These are phyloP conservation scores for Melanotaenia parkinsoni DNA, from an alignment of 2,797 vertebrate genomes.

Conservation along the genomic window DNA sequence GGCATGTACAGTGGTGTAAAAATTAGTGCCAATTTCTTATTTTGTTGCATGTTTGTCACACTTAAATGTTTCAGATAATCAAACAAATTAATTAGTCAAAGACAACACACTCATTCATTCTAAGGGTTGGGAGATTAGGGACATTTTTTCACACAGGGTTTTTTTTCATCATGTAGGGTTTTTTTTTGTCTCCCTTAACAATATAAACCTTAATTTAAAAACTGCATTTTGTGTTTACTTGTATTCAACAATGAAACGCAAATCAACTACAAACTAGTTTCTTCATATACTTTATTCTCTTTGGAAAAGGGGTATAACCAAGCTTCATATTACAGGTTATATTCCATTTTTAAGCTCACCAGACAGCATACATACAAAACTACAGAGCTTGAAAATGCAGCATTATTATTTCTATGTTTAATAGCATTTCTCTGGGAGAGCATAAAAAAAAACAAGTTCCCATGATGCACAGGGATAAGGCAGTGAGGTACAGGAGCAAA, in stretches of 20 bases:
- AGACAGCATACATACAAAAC: slow-evolving; percentile 70
- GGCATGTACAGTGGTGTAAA: not conserved
- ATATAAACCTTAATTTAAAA: too few species aligned
- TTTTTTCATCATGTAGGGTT: too few species aligned
- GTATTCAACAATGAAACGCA: not conserved
- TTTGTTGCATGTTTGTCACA: too few species aligned
- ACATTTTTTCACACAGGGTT: too few species aligned
- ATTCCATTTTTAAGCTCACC: slow-evolving; percentile 67
- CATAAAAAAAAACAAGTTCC: slow-evolving; percentile 33
- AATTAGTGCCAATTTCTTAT: too few species aligned
- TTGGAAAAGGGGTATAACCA: slow-evolving; percentile 81
- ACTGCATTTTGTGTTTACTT: too few species aligned
- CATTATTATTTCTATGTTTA: slow-evolving; percentile 70
- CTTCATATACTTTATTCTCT: slow-evolving; percentile 83
- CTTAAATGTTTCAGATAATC: too few species aligned
- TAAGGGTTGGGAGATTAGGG: too few species aligned
- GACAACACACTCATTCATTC: too few species aligned
- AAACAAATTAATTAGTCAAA: too few species aligned
- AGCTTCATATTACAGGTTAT: slow-evolving; percentile 76
- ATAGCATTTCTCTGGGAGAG: slow-evolving; percentile 72
- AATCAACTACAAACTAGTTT: slow-evolving; percentile 42
- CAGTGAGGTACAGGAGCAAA: slow-evolving; percentile 70
- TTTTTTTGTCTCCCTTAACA: too few species aligned
- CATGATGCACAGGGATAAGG: slow-evolving; percentile 70
- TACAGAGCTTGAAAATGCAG: slow-evolving; percentile 76